Percentiles rank a stretch among this genome's conserved stretches.
These are phyloP conservation scores for Drosophila murphyi DNA, from an alignment of 1,140 invertebrate species.

Conservation along the genomic window DNA sequence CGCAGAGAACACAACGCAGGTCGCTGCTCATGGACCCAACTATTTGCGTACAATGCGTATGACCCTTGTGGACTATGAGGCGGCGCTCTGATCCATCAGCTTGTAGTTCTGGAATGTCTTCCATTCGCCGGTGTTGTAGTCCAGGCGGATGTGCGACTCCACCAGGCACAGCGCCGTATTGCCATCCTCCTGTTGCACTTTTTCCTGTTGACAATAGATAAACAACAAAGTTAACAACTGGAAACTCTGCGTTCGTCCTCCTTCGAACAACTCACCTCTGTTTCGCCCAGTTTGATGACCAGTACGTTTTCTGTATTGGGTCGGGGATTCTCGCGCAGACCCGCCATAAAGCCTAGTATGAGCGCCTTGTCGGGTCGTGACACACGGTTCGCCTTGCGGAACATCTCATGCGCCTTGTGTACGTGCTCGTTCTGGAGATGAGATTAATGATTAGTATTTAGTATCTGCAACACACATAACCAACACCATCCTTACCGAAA, in stretches of 20 bases:
- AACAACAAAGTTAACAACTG: neutral
- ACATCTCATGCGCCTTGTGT: slow-evolving; percentile 98
- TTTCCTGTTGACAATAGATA: slow-evolving; percentile 85
- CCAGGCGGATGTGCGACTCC: slow-evolving; percentile 95
- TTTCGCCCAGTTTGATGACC: slow-evolving; percentile 83
- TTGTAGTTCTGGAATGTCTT: slow-evolving; percentile 92
- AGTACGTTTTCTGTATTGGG: slow-evolving; percentile 83
- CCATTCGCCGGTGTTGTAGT: slow-evolving; percentile 94
- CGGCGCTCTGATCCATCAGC: slow-evolving; percentile 84
- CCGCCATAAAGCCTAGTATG: slow-evolving; percentile 99
- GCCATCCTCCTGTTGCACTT: slow-evolving; percentile 88
- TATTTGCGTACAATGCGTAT: slow-evolving; percentile 76
- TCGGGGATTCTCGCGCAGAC: slow-evolving; percentile 86
- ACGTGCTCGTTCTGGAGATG: slow-evolving; percentile 93
- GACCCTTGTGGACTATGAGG: slow-evolving; percentile 76
- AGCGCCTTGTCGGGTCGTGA: slow-evolving; percentile 98
- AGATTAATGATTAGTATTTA: neutral
- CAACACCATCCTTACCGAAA: slow-evolving; percentile 88
- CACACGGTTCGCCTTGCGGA: slow-evolving; percentile 97
- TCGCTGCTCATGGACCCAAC: neutral
- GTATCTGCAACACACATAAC: neutral
- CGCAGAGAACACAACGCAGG: slow-evolving; percentile 12
- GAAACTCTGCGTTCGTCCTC: neutral
- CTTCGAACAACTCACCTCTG: slow-evolving; percentile 59
- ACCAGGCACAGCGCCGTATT: slow-evolving; percentile 88